Percentiles rank a stretch among this genome's conserved stretches.
phyloP scores from a whole-genome alignment of 2,888 invertebrate genomes.

The Salpingus planirostris region DNA sequence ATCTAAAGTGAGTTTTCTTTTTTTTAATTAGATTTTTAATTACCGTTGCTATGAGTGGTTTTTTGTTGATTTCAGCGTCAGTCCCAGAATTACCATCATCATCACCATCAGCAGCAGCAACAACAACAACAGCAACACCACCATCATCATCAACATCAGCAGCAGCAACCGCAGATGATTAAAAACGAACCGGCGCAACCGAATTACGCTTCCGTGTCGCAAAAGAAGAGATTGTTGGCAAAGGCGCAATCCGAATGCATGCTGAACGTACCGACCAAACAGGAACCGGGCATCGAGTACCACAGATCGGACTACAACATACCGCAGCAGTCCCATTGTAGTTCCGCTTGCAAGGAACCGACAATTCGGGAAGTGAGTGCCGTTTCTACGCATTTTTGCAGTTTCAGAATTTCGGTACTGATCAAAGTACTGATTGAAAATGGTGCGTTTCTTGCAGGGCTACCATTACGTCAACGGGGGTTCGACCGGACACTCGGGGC shows the following conservation, averaged over 20 bases:
- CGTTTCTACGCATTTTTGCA: too few species aligned
- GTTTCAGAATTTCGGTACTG: too few species aligned
- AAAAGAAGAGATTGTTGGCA: slow-evolving; percentile 81
- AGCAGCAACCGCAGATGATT: slow-evolving; percentile 39
- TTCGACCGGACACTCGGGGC: slow-evolving; percentile 23
- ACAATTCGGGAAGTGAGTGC: too few species aligned
- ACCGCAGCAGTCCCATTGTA: slow-evolving; percentile 33
- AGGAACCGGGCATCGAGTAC: slow-evolving; percentile 44
- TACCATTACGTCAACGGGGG: slow-evolving; percentile 26
- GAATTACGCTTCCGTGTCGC: slow-evolving; percentile 60
- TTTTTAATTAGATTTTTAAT: too few species aligned
- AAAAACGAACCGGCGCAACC: slow-evolving; percentile 48
- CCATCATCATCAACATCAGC: too few species aligned
- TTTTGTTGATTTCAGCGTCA: too few species aligned
- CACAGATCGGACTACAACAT: slow-evolving; percentile 37
- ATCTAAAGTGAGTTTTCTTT: slow-evolving; percentile 36
- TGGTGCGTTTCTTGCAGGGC: slow-evolving; percentile 28
- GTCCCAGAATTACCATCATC: too few species aligned
- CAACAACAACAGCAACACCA: too few species aligned
- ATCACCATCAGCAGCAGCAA: too few species aligned
- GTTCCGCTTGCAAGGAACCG: slow-evolving; percentile 45
- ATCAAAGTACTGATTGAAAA: too few species aligned
- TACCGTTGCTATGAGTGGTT: too few species aligned
- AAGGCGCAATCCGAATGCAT: slow-evolving; percentile 74
- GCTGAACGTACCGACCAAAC: slow-evolving; percentile 52